These are phyloP conservation scores for Drosophila longiperda DNA, from an alignment of 2,888 invertebrate species.

Conservation along the genomic window DNA sequence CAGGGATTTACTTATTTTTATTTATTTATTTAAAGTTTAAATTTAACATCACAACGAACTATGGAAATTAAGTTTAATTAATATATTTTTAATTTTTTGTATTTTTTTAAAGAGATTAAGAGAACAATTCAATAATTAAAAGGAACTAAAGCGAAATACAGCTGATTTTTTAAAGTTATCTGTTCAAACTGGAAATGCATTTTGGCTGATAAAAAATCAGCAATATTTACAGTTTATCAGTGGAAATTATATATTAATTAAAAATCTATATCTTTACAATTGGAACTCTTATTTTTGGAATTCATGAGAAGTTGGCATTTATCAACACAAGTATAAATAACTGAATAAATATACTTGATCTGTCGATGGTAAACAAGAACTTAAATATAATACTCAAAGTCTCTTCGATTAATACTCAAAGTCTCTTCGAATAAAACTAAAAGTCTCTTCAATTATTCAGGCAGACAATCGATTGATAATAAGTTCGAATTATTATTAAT, in stretches of 20 bases:
- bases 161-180: background rate
- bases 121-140: no score
- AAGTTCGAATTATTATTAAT: background rate
- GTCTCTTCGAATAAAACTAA: background rate
- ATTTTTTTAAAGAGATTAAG: no score
- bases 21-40: slow-evolving; percentile 8
- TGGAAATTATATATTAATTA: background rate
- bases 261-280: background rate
- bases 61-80: no score
- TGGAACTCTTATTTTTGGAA: rapidly evolving
- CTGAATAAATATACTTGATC: background rate
- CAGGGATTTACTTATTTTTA: slow-evolving; percentile 1
- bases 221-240: background rate
- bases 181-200: background rate
- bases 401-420: no score
- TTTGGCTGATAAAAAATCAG: background rate
- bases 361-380: background rate
- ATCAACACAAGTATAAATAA: background rate
- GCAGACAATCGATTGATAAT: background rate
- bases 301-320: background rate
- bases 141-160: background rate
- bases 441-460: background rate
- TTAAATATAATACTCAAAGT: background rate
- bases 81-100: no score
- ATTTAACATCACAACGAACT: background rate